phyloP scores from a whole-genome alignment of 2,113 vertebrate species.

The Tinamus guttatus region DNA sequence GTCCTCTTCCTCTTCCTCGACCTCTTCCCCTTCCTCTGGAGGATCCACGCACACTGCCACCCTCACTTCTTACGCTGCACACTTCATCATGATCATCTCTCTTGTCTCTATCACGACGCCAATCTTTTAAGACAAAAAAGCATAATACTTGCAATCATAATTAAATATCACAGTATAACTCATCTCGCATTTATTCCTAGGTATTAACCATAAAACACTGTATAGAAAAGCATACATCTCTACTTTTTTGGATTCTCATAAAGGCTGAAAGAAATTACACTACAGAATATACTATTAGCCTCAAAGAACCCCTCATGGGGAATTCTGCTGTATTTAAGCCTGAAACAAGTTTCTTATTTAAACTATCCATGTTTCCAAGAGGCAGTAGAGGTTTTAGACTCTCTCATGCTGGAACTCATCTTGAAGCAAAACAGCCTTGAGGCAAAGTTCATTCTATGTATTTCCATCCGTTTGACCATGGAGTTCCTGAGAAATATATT shows the following conservation, averaged over 20 bases:
- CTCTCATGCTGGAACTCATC: neutral
- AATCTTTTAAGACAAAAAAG: constrained; percentile 81
- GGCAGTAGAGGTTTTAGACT: neutral
- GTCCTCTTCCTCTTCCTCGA: constrained; percentile 87
- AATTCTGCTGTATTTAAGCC: neutral
- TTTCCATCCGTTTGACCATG: neutral
- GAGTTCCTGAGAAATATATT: neutral
- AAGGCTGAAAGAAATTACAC: neutral
- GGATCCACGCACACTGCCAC: constrained; percentile 71
- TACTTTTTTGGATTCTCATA: neutral
- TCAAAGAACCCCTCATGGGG: neutral
- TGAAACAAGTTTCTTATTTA: neutral
- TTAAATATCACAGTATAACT: neutral
- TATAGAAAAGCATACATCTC: neutral
- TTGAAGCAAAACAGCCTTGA: neutral
- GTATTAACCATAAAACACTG: neutral
- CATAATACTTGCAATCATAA: neutral
- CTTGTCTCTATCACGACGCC: constrained; percentile 85
- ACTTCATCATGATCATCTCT: constrained; percentile 87
- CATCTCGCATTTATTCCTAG: neutral
- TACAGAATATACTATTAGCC: neutral
- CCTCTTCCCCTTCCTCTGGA: constrained; percentile 84
- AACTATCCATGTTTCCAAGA: neutral
- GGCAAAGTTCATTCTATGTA: neutral
- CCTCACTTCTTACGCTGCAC: constrained; percentile 85